Evolutionary conservation across 2,888 invertebrate genomes (phyloP), one percentile per base, ranked within the genome.

Genomic region (Pristionchus exspectatus): DNA sequence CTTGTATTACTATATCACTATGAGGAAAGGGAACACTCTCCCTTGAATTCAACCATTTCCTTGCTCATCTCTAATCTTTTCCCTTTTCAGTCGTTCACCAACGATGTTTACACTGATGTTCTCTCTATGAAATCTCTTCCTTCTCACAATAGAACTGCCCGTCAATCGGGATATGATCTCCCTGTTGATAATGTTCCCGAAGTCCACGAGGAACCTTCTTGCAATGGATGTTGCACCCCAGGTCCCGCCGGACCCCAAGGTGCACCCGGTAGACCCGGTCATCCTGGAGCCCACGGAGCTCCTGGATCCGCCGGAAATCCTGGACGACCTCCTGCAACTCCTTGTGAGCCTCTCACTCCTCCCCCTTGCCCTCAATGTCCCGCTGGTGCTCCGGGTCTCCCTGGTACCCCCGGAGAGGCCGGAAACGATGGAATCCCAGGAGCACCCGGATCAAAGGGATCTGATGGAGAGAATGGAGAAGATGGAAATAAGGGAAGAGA

Each of bases 221-320:
- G 84, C 50, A 21, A 56, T 33, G 84, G 84, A 30, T 85, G 84
- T n/a, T 85, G 84, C 84, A 27, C 33, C 30, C 84, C 84, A 10
- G 84, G 84, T 24, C 84, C 84, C 84, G 84, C 59, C n/a, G 84
- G 84, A 30, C 84, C 84, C 84, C 84, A 85, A 24, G 84, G 84
- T 30, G 33, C 56, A 24, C 84, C 84, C 59, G 84, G 84, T 7
- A 27, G 84, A 85, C 84, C 84, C 56, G 84, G 84, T 21, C 27
- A 30, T 4, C 84, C 84, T 33, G 84, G 84, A 9, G 27, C 27
- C 12, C 84, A 85, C 33, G 84, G 84, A 16, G 84, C 84, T 12
- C 59, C 59, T 59, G 84, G 84, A 85, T 85, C 84, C 59, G 84
- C 84, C 27, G 84, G 84, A 56, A 85, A 85, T 30, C 84, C 84